phyloP scores from a whole-genome alignment of 2,888 invertebrate species.

The Desoria tigrina region DNA sequence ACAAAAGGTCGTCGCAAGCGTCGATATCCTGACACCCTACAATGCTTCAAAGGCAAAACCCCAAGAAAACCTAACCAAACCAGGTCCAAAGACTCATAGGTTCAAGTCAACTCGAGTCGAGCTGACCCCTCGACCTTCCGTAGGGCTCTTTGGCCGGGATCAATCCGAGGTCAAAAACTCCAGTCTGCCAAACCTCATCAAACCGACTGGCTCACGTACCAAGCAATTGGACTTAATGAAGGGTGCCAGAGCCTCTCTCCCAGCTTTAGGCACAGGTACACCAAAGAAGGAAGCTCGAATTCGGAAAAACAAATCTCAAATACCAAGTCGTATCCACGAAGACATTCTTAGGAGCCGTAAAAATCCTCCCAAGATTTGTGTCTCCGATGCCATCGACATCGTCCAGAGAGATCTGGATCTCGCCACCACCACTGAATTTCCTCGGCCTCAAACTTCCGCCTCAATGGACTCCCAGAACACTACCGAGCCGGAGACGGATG shows the following conservation, averaged over 20 bases:
- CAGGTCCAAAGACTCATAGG: neutral
- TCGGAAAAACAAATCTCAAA: too few relatives aligned
- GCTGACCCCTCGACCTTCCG: slow-evolving; percentile 24
- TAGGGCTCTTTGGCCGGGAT: neutral
- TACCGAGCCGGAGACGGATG: too few relatives aligned
- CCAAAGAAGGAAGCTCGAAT: neutral
- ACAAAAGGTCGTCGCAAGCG: slow-evolving; percentile 27
- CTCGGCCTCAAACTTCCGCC: neutral
- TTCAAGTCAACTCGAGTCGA: neutral
- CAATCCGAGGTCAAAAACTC: slow-evolving; percentile 10
- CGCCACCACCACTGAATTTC: neutral
- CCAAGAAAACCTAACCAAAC: neutral
- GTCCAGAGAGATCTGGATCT: neutral
- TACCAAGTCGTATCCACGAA: too few relatives aligned
- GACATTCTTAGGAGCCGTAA: too few relatives aligned
- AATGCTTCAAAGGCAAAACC: slow-evolving; percentile 8
- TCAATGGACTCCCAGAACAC: too few relatives aligned
- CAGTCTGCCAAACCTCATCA: slow-evolving; percentile 22
- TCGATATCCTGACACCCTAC: slow-evolving; percentile 26
- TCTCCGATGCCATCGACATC: neutral
- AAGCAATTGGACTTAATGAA: neutral
- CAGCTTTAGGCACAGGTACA: neutral
- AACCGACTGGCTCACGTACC: neutral
- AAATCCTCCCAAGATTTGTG: neutral
- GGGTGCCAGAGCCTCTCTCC: neutral